Conservation (phyloP, 2,888 invertebrate species). For the Encarsia formosa region DNA sequence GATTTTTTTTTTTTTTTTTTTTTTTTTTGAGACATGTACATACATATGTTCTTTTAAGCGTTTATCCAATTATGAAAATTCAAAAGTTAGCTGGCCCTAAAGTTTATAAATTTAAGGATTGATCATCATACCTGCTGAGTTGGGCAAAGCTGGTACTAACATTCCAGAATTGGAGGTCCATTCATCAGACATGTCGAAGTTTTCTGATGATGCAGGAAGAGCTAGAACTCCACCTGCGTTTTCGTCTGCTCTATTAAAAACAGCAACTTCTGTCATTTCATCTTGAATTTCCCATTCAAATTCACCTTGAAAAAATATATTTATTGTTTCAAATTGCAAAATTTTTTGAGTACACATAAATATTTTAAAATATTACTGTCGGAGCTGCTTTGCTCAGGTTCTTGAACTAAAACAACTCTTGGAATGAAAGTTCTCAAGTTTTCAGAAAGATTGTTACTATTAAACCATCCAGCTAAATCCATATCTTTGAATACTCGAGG, state of each 20-base stretch:
- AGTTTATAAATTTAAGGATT: too few species aligned
- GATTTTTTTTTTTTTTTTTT: too few species aligned
- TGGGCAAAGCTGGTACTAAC: slow-evolving; percentile 41
- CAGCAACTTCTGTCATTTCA: slow-evolving; percentile 52
- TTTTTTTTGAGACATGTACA: too few species aligned
- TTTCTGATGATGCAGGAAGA: slow-evolving; percentile 31
- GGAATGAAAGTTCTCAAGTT: slow-evolving; percentile 70
- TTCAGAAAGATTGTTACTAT: slow-evolving; percentile 69
- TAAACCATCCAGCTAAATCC: slow-evolving; percentile 65
- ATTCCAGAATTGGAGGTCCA: slow-evolving; percentile 34
- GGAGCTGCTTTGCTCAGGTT: slow-evolving; percentile 57
- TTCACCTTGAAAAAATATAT: slow-evolving; percentile 54
- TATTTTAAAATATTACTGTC: slow-evolving; percentile 60
- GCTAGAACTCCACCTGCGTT: slow-evolving; percentile 37
- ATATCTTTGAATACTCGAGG: slow-evolving; percentile 54
- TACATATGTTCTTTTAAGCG: too few species aligned
- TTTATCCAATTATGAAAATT: too few species aligned
- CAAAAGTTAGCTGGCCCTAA: too few species aligned
- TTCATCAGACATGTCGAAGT: slow-evolving; percentile 30
- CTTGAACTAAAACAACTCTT: slow-evolving; percentile 60
- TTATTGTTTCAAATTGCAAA: neutral
- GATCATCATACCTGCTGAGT: slow-evolving; percentile 34
- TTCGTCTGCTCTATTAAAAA: slow-evolving; percentile 44
- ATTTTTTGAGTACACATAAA: slow-evolving; percentile 10
- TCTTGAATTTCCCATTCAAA: slow-evolving; percentile 71